Evolutionary conservation across 1,140 invertebrate genomes (phyloP), one percentile per base, ranked within the genome.

Genomic region (Achroia grisella): DNA sequence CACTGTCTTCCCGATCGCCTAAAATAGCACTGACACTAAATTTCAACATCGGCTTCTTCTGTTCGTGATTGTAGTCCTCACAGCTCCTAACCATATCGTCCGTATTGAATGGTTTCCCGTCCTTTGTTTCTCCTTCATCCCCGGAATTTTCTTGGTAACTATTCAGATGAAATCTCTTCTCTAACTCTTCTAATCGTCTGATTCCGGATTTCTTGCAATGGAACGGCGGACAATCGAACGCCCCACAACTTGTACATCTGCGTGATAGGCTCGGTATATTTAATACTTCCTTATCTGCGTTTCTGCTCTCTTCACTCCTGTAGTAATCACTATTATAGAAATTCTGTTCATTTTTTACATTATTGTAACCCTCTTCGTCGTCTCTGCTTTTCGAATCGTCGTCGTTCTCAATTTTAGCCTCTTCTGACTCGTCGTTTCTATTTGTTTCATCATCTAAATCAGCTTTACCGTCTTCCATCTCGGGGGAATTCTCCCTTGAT

Each of bases 1-100:
- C 48, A 14, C 60, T 48, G 2, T 76, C 73, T 11, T 77, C 78
- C 12, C 62, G 41, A n/a, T 71, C 69, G 0, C 93, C 93, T 32
- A 97, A 87, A 58, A 97, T 97, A 10, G 95, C 94, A 87, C 92
- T 95, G 43, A 97, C 94, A 89, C 95, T 96, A 81, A 97, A 97
- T 83, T 97, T 97, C 47, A 97, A 88, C 57, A 94, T 90, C 0
- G 94, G 94, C 63, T 94, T 95, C 44, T 82, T 84, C 47, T 70
- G 76, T 37, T 76, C 73, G 17, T 23, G 2, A 27, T 43, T 57
- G 47, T 65, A 80, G 12, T 86, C 72, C 14, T 79, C 81, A 56
- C 79, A 85, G 52, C 48, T 77, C 44, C 78, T 68, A 14, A 86
- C 78, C 52, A 80, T 56, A 1, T 82, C 80, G 13, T 78, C 80